These are phyloP conservation scores for Polypedilum vanderplanki DNA, from an alignment of 1,140 invertebrate genomes.

Conservation along the genomic window DNA sequence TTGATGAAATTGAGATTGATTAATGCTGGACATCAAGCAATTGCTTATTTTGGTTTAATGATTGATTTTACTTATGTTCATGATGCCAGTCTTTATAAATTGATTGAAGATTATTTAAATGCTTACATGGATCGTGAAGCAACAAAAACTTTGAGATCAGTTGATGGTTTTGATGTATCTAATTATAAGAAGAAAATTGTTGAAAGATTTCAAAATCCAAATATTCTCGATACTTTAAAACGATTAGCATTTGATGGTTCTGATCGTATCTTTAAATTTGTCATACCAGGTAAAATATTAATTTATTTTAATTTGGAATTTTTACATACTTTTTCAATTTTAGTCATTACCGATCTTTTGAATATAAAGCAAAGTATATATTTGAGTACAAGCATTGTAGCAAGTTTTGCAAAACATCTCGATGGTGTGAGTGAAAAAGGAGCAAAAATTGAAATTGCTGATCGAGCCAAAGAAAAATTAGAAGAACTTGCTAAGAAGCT, in stretches of 20 bases:
- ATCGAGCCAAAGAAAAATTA: neutral
- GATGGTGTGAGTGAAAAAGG: neutral
- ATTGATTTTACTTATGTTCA: neutral
- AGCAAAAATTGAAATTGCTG: neutral
- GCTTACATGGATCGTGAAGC: neutral
- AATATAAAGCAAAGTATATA: neutral
- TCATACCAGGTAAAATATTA: neutral
- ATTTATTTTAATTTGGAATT: too few relatives aligned
- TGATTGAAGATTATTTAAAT: neutral
- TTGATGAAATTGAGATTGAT: slow-evolving; percentile 26
- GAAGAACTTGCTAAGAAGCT: neutral
- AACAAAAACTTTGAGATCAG: neutral
- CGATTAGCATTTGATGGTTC: neutral
- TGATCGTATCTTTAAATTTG: neutral
- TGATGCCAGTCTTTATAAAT: neutral
- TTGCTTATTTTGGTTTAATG: neutral
- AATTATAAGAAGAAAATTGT: neutral
- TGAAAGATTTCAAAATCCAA: slow-evolving; percentile 13
- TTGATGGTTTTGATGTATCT: neutral
- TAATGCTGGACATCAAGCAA: neutral
- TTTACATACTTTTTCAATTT: too few relatives aligned
- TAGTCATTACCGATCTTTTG: neutral
- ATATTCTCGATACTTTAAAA: neutral
- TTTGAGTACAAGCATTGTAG: neutral
- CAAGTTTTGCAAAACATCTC: neutral